These are phyloP conservation scores for Sinonovacula constricta DNA, from an alignment of 1,140 invertebrate genomes.

Conservation along the genomic window DNA sequence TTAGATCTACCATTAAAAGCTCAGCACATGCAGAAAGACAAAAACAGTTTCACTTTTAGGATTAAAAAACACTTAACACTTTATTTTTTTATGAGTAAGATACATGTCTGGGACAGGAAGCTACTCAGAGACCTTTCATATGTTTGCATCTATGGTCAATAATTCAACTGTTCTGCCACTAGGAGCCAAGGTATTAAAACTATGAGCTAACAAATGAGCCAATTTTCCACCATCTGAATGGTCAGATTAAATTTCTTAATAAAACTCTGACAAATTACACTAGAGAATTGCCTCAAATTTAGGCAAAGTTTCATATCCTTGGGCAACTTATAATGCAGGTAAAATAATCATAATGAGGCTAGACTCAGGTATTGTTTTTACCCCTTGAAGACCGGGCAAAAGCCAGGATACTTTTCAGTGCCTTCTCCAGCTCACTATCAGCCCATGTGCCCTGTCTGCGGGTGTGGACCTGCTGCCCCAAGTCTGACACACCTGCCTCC, in stretches of 20 bases:
- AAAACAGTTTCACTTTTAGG: too few species aligned
- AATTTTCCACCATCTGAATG: too few species aligned
- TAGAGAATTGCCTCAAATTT: background rate
- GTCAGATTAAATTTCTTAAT: background rate
- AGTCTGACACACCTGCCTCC: conserved; percentile 46
- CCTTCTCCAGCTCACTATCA: conserved; percentile 81
- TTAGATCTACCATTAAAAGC: too few species aligned
- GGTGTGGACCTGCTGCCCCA: conserved; percentile 57
- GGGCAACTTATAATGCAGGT: background rate
- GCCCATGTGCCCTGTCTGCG: conserved; percentile 80
- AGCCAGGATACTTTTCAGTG: conserved; percentile 79
- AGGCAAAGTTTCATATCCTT: background rate
- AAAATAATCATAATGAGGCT: background rate
- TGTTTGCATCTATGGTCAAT: too few species aligned
- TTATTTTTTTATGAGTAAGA: too few species aligned
- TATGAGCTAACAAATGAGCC: too few species aligned
- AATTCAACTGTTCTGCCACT: too few species aligned
- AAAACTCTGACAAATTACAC: background rate
- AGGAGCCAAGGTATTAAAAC: too few species aligned
- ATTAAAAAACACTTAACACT: too few species aligned
- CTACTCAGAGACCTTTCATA: too few species aligned
- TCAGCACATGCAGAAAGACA: too few species aligned
- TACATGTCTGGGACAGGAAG: too few species aligned
- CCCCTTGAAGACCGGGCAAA: conserved; percentile 71
- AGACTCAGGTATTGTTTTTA: conserved; percentile 33